Evolutionary conservation across 2,888 invertebrate species (phyloP).

Genomic region (Drosophila siamana): DNA sequence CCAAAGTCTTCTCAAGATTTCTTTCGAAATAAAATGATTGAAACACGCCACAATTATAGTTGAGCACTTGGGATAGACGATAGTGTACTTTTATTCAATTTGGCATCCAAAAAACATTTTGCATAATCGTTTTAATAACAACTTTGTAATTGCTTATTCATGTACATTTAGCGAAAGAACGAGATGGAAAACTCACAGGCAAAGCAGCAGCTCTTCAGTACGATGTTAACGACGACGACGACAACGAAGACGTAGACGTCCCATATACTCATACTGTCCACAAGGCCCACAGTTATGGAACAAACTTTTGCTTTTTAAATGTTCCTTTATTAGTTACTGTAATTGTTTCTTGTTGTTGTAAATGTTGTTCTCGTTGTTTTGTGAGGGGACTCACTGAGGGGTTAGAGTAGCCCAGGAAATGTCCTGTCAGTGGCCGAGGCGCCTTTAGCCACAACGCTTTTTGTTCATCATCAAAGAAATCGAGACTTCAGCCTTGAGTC

Average conservation of each 20-base stretch:
- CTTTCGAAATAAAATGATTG: constrained; percentile 25
- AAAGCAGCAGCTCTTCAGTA: constrained; percentile 20
- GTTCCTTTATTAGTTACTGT: constrained; percentile 82
- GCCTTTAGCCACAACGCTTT: constrained; percentile 50
- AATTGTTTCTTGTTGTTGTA: constrained; percentile 71
- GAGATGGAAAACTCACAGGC: constrained; percentile 36
- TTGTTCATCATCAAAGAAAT: constrained; percentile 70
- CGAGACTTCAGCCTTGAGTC: constrained; percentile 61
- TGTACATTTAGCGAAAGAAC: constrained; percentile 57
- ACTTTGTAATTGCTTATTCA: constrained; percentile 82
- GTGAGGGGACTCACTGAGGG: constrained; percentile 5
- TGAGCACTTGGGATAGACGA: constrained; percentile 28
- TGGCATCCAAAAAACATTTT: constrained; percentile 59
- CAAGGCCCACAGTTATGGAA: constrained; percentile 43
- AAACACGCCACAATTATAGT: constrained; percentile 32
- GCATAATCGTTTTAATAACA: constrained; percentile 81
- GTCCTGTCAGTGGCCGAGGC: constrained; percentile 58
- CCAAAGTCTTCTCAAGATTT: not conserved
- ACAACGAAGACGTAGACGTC: not conserved
- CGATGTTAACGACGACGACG: not conserved
- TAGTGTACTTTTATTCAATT: constrained; percentile 63
- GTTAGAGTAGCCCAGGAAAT: constrained; percentile 42
- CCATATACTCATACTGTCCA: constrained; percentile 5
- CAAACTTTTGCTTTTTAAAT: constrained; percentile 82
- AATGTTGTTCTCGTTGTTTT: constrained; percentile 22